phyloP scores from a whole-genome alignment of 2,888 invertebrate species.

The Idaea biselata region DNA sequence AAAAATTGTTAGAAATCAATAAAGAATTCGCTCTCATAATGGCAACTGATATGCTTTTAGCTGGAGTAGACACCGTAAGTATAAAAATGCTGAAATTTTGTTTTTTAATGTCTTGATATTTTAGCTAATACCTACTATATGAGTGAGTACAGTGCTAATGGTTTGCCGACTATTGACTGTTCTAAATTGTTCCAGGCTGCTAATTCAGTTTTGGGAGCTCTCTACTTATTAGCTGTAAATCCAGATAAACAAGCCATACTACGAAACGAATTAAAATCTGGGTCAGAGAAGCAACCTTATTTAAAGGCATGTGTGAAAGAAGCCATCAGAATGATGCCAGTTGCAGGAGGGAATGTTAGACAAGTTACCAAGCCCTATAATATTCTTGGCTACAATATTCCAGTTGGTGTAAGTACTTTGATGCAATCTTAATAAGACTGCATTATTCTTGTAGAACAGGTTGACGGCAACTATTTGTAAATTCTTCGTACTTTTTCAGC shows the following conservation, averaged over 20 bases:
- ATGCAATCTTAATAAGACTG: no score
- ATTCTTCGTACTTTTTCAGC: constrained; percentile 24
- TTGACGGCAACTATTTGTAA: not conserved
- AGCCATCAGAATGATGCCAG: constrained; percentile 81
- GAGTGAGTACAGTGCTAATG: no score
- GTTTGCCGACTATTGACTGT: constrained; percentile 1
- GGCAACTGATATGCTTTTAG: constrained; percentile 84
- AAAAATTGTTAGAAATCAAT: constrained; percentile 81
- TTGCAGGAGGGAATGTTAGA: constrained; percentile 78
- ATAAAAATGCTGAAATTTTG: not conserved
- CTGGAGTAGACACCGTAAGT: constrained; percentile 85
- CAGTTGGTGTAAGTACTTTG: constrained; percentile 74
- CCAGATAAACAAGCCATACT: constrained; percentile 82
- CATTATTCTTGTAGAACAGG: no score
- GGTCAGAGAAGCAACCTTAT: constrained; percentile 54
- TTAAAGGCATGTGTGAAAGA: constrained; percentile 87
- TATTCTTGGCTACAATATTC: constrained; percentile 82
- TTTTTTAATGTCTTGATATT: no score
- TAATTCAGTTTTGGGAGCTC: constrained; percentile 72
- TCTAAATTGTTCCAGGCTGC: constrained; percentile 63
- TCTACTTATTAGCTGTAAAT: constrained; percentile 83
- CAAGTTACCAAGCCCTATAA: constrained; percentile 74
- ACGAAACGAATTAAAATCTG: constrained; percentile 74
- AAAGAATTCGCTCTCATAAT: constrained; percentile 81
- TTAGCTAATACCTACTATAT: no score